Percentiles rank a stretch among this genome's conserved stretches.
Conservation (phyloP, 1,140 invertebrate genomes). For the Caenorhabditis brenneri region DNA sequence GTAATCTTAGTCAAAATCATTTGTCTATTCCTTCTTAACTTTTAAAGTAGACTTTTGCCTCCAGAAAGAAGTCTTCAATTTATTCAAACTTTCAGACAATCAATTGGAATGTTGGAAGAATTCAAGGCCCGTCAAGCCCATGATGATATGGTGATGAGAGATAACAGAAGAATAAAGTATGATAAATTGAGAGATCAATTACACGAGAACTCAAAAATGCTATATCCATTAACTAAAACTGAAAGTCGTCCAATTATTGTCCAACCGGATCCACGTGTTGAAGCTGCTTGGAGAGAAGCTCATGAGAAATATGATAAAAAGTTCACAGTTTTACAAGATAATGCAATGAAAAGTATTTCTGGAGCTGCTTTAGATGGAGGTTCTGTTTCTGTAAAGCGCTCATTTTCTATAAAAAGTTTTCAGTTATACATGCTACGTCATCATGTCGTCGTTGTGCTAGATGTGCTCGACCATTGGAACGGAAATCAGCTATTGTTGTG, state of each 20-base stretch:
- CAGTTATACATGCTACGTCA: neutral
- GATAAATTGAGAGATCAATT: slow-evolving; percentile 47
- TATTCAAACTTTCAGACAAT: slow-evolving; percentile 50
- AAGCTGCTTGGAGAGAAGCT: slow-evolving; percentile 54
- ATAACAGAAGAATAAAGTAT: slow-evolving; percentile 40
- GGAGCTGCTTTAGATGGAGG: slow-evolving; percentile 37
- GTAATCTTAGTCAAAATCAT: too few species aligned
- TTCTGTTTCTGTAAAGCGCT: neutral
- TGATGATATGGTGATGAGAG: slow-evolving; percentile 38
- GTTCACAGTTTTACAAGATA: slow-evolving; percentile 46
- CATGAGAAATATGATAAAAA: slow-evolving; percentile 51
- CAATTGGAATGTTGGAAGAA: slow-evolving; percentile 43
- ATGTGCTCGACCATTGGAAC: slow-evolving; percentile 11
- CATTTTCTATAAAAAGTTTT: neutral
- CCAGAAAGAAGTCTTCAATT: too few species aligned
- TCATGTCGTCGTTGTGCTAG: slow-evolving; percentile 43
- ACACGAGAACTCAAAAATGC: slow-evolving; percentile 43
- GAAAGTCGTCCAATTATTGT: slow-evolving; percentile 3
- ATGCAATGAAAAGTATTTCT: slow-evolving; percentile 45
- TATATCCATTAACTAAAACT: neutral
- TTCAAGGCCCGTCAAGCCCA: slow-evolving; percentile 51
- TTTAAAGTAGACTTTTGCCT: too few species aligned
- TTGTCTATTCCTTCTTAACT: too few species aligned
- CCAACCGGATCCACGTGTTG: slow-evolving; percentile 46
- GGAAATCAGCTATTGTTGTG: neutral